Percentiles rank a stretch among this genome's conserved stretches.
Evolutionary conservation across 2,888 invertebrate species (phyloP).

Genomic region (Busseola fusca): DNA sequence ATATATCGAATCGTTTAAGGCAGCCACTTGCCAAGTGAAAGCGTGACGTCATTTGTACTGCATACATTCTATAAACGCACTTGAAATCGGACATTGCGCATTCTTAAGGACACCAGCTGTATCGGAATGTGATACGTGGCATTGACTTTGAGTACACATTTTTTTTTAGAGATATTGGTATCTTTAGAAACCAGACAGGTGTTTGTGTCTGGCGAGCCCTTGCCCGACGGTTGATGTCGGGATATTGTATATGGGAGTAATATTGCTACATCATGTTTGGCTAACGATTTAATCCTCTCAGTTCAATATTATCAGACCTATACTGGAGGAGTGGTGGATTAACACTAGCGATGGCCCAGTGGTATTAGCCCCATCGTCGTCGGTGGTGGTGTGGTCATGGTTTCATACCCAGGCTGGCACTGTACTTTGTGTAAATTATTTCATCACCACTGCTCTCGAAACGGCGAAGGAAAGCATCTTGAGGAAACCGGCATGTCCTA

Average conservation of each 20-base stretch:
- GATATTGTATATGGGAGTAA: too few relatives aligned
- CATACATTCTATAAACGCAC: conserved; percentile 60
- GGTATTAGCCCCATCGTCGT: too few relatives aligned
- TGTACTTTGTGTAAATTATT: too few relatives aligned
- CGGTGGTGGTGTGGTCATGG: too few relatives aligned
- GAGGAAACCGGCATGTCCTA: too few relatives aligned
- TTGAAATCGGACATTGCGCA: conserved; percentile 57
- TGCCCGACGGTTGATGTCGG: too few relatives aligned
- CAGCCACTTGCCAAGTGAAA: conserved; percentile 64
- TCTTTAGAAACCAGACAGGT: too few relatives aligned
- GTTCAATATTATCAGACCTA: neutral
- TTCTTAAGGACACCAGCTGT: conserved; percentile 51
- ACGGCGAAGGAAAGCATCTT: too few relatives aligned
- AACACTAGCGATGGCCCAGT: too few relatives aligned
- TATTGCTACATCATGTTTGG: neutral
- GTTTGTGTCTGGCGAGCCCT: too few relatives aligned
- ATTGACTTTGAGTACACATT: conserved; percentile 33
- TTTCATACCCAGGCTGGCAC: too few relatives aligned
- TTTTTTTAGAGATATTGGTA: neutral
- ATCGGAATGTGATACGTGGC: conserved; percentile 55
- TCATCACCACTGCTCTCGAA: too few relatives aligned
- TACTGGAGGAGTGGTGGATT: neutral
- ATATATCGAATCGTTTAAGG: conserved; percentile 59
- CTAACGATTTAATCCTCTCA: neutral
- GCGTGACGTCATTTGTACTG: conserved; percentile 64